Conservation (phyloP, 2,113 vertebrate genomes). For the Sus scrofa region DNA sequence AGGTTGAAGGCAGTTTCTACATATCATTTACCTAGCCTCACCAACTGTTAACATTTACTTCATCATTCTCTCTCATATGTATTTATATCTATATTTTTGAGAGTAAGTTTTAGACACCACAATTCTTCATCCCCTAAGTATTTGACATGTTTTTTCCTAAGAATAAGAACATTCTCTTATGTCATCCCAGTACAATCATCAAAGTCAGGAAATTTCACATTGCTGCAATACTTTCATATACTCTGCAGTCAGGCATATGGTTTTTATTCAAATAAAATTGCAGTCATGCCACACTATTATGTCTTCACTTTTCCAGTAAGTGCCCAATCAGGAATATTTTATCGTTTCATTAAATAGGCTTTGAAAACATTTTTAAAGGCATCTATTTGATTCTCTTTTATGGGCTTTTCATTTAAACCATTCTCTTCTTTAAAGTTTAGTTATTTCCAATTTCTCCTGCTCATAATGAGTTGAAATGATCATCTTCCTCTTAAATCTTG, state of each 20-base stretch:
- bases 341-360: neutral
- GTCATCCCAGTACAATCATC: neutral
- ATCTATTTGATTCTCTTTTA: neutral
- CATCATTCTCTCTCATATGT: neutral
- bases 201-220: neutral
- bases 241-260: neutral
- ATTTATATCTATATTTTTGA: neutral
- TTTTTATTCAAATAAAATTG: constrained; percentile 21
- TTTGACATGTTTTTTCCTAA: neutral
- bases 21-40: neutral
- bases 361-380: neutral
- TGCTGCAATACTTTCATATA: neutral
- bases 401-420: neutral
- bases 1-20: neutral
- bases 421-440: neutral
- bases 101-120: neutral
- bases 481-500: neutral
- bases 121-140: neutral
- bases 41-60: neutral
- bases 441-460: neutral
- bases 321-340: neutral
- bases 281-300: neutral
- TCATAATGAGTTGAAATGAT: neutral
- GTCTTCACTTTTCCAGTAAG: neutral
- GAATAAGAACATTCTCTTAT: neutral